Evolutionary conservation across 2,888 invertebrate species (phyloP), one percentile per base, ranked within the genome.

Genomic region (Celastrina argiolus): DNA sequence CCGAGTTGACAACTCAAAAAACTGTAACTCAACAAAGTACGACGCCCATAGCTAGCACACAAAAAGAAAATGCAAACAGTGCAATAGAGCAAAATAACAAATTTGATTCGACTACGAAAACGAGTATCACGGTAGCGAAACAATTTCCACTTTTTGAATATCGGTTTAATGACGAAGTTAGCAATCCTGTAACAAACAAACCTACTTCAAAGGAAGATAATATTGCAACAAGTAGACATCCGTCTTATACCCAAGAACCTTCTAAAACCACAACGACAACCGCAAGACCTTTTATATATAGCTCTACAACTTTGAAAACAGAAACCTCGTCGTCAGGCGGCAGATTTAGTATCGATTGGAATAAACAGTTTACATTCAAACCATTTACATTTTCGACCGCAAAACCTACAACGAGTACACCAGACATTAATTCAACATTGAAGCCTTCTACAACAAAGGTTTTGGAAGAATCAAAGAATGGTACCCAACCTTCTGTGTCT

Each of bases 251-350:
- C 5, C 39, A 6, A 36, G 61, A 12, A 61, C 22, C 14, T 41
- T 61, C 16, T 10, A 18, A 3, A 61, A 67, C 56, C 22, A 41
- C 56, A 45, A 56, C 63, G 14, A 8, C 56, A 34, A 41, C 63
- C 39, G 8, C 66, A 58, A 51, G 18, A 42, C 34, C 64, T 1
- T 31, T 59, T 22, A 56, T 18, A 42, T 16, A 26, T 18, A 74
- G 73, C 69, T 36, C 61, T 2, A 22, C 22, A 39, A 61, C 61
- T 39, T 36, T 36, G 14, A 61, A 61, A 36, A 36, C 61, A 14
- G 61, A 61, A 39, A 61, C 18, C 10, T 12, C 26, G 22, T 34
- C 61, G 2, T 39, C 39, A 22, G 1, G 12, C 34, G 22, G 39
- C 39, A 61, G 36, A 18, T 61, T 18, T 61, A 36, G 36, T 7